Evolutionary conservation across 2,797 vertebrate species (phyloP).

Genomic region (Sparidentex hasta): DNA sequence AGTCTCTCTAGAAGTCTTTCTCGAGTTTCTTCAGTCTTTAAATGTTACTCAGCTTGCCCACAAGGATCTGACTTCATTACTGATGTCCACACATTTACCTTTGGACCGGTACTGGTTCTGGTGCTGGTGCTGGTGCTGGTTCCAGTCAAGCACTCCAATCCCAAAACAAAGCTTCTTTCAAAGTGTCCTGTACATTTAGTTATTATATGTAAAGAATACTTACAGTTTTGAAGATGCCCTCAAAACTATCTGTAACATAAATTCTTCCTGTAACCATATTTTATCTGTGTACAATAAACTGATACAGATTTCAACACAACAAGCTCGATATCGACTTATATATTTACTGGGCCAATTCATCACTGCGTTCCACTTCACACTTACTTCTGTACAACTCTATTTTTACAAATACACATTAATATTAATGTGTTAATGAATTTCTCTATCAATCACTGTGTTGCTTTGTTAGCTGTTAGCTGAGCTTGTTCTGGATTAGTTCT

Average conservation of each 20-base stretch:
- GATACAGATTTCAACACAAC: not conserved
- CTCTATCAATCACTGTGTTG: not conserved
- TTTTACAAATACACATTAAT: not conserved
- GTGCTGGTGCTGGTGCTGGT: too few species aligned
- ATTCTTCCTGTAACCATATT: not conserved
- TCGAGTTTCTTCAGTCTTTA: too few species aligned
- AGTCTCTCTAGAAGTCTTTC: too few species aligned
- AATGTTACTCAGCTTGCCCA: too few species aligned
- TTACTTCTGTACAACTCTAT: not conserved
- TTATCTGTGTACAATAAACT: not conserved
- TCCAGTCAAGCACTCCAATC: too few species aligned
- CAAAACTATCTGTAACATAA: not conserved
- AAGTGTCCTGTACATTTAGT: not conserved
- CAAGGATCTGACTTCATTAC: too few species aligned
- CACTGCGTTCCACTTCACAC: not conserved
- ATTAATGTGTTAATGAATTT: not conserved
- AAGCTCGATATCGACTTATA: not conserved
- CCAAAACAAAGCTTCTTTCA: not conserved
- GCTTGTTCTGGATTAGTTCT: not conserved
- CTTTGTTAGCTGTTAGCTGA: not conserved
- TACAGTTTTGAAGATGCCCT: not conserved
- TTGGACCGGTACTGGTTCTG: too few species aligned
- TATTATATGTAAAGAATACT: not conserved
- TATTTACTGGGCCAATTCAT: not conserved
- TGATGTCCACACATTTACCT: too few species aligned